Evolutionary conservation across 2,113 vertebrate species (phyloP), one percentile per base, ranked within the genome.

Genomic region (Apaloderma vittatum): DNA sequence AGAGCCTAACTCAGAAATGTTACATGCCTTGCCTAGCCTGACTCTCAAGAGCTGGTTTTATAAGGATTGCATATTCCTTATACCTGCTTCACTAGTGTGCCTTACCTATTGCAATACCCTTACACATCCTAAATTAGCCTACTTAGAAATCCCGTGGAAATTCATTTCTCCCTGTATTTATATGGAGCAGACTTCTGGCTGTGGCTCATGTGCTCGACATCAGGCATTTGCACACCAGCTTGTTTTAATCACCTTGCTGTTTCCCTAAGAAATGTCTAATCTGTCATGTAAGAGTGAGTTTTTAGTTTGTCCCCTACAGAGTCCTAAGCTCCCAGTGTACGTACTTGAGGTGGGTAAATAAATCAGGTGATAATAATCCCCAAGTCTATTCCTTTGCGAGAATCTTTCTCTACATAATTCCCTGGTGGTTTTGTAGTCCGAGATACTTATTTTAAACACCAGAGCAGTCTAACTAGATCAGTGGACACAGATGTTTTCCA

Each of bases 401-500:
- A 94, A 72, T 66, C 58, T 72, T 72, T 79, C 67, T 83, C 76
- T 52, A 67, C 27, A 4, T 27, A 61, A 76, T 72, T 86, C 54
- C 54, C 72, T 86, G 37, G 34, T 79, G 72, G 75, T 86, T 83
- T 91, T 45, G 27, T 52, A 79, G 37, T 55, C 58, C 46, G 67
- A 83, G 43, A 72, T 32, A 55, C 36, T 78, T 74, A 55, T 63
- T 94, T 92, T 74, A 48, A 96, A 86, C 71, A 88, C 37, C 57
- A 88, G 57, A 83, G 37, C 57, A 88, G 67, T 80, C 72, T 89
- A 93, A 83, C 79, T 83, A n/a, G 63, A 55, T 59, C 87, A 72
- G 34, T 59, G 45, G 76, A 13, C 67, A 61, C 80, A 93, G 84
- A 86, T 94, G 90, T 80, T 93, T 83, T 76, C 62, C 67, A 86